Conservation (phyloP, 1,140 invertebrate species). For the Macrocentrus cingulum region DNA sequence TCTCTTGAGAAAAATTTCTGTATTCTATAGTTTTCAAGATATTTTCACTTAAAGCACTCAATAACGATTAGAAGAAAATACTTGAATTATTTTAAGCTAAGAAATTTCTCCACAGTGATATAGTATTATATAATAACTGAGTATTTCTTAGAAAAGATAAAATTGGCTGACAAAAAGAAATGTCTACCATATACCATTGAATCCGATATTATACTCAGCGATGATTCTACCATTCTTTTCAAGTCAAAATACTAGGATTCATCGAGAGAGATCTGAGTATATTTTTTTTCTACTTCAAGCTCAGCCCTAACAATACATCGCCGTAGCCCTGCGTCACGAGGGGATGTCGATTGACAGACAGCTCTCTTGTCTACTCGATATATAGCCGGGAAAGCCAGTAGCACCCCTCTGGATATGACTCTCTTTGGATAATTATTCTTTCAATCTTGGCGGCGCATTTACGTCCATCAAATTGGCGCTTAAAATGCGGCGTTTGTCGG, state of each 20-base stretch:
- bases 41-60: too few relatives aligned
- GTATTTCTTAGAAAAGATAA: too few relatives aligned
- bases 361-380: conserved; percentile 41
- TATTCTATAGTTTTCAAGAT: too few relatives aligned
- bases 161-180: too few relatives aligned
- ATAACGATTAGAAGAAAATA: too few relatives aligned
- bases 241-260: background rate
- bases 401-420: conserved; percentile 2
- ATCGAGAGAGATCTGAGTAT: background rate
- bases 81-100: too few relatives aligned
- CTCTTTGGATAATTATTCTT: conserved; percentile 4
- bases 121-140: too few relatives aligned
- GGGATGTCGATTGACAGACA: conserved; percentile 39
- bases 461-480: background rate
- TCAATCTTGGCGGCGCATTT: background rate
- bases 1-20: too few relatives aligned
- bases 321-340: background rate
- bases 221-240: background rate
- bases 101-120: too few relatives aligned
- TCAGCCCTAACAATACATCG: conserved; percentile 16
- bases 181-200: too few relatives aligned
- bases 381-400: conserved; percentile 34
- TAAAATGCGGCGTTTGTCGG: background rate
- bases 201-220: too few relatives aligned
- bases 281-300: conserved; percentile 3